Percentiles rank a stretch among this genome's conserved stretches.
phyloP scores from a whole-genome alignment of 2,113 vertebrate species.

The Caranx ignobilis region DNA sequence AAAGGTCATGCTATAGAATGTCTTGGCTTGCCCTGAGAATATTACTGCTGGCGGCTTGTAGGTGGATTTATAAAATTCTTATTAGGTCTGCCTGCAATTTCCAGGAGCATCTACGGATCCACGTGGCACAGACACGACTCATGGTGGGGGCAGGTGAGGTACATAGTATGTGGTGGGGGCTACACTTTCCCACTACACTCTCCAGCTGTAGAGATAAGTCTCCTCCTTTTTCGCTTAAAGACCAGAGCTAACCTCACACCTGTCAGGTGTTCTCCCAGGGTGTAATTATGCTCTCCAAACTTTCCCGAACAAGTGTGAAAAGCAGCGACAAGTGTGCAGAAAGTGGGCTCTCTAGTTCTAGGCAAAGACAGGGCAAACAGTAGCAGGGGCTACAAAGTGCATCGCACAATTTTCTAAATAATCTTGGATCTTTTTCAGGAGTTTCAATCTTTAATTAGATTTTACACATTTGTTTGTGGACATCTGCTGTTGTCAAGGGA shows the following conservation, averaged over 20 bases:
- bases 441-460: conserved; percentile 4
- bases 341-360: not conserved
- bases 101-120: not conserved
- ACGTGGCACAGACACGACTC: conserved; percentile 8
- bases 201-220: not conserved
- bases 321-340: conserved; percentile 3
- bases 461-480: not conserved
- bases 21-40: conserved; percentile 12
- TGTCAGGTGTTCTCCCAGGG: not conserved
- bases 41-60: conserved; percentile 1
- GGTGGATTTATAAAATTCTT: conserved; percentile 15
- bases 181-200: not conserved
- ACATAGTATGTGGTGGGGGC: not conserved
- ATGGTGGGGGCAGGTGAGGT: not conserved
- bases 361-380: conserved; percentile 10
- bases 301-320: conserved; percentile 28
- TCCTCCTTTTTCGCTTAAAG: conserved; percentile 14
- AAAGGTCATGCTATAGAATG: conserved; percentile 18
- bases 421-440: not conserved
- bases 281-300: conserved; percentile 41
- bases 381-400: not conserved
- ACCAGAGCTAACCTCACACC: conserved; percentile 17
- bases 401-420: conserved; percentile 2
- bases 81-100: conserved; percentile 8
- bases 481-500: not conserved